Evolutionary conservation across 2,888 invertebrate species (phyloP).

Genomic region (Spisula solida): DNA sequence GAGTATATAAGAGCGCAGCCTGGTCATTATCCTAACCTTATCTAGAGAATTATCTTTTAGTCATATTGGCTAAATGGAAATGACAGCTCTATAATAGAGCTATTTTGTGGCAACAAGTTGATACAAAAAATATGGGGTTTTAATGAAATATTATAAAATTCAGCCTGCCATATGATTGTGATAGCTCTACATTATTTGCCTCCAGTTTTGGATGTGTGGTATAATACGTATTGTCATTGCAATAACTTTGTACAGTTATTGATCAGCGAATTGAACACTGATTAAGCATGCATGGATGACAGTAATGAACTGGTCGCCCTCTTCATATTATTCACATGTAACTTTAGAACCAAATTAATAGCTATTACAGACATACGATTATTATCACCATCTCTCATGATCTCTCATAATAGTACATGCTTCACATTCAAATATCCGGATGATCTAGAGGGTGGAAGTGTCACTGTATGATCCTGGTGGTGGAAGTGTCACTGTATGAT

Average conservation of each 20-base stretch:
- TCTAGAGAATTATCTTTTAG: constrained; percentile 39
- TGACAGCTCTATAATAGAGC: constrained; percentile 45
- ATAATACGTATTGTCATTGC: neutral
- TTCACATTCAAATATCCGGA: too few species aligned
- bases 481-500: too few species aligned
- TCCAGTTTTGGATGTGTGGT: neutral
- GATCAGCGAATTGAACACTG: neutral
- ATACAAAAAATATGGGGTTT: neutral
- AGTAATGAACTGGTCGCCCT: neutral
- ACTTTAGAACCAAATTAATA: too few species aligned
- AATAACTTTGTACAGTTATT: neutral
- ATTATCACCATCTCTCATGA: too few species aligned
- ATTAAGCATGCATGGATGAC: neutral
- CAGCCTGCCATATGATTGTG: neutral
- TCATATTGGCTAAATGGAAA: constrained; percentile 45
- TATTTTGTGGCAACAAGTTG: constrained; percentile 18
- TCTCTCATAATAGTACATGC: too few species aligned
- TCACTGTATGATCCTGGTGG: too few species aligned
- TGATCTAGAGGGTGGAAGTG: too few species aligned
- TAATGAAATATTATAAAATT: neutral
- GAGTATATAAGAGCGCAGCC: constrained; percentile 53
- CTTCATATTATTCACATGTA: neutral
- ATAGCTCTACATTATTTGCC: neutral
- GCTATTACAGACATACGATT: too few species aligned
- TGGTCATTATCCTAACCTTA: constrained; percentile 31